A percentile compares a stretch with the other conserved stretches of the same genome.
These are phyloP conservation scores for Melanostoma mellinum DNA, from an alignment of 2,888 invertebrate species.

Conservation along the genomic window DNA sequence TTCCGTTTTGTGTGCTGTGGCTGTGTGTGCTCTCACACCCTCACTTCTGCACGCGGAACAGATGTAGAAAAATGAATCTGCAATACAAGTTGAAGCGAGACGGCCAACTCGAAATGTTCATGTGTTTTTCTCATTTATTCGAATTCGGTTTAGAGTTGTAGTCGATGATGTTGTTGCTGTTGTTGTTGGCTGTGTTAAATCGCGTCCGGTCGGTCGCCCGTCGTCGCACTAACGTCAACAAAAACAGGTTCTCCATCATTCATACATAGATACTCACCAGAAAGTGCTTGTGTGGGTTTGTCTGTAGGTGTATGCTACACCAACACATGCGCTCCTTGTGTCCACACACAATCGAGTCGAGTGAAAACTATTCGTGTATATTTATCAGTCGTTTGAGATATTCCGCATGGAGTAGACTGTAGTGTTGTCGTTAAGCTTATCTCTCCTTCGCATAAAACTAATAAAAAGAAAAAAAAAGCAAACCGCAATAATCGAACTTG, in stretches of 20 bases:
- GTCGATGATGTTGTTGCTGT: too few relatives aligned
- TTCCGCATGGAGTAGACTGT: slow-evolving; percentile 75
- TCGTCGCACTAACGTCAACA: slow-evolving; percentile 48
- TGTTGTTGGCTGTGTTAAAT: slow-evolving; percentile 42
- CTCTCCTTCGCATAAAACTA: slow-evolving; percentile 56
- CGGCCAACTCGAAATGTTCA: slow-evolving; percentile 10
- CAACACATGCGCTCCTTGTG: slow-evolving; percentile 15
- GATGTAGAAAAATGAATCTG: slow-evolving; percentile 8
- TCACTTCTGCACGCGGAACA: slow-evolving; percentile 41
- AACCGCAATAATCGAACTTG: slow-evolving; percentile 52
- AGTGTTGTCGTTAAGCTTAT: slow-evolving; percentile 59
- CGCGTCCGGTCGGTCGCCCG: slow-evolving; percentile 57
- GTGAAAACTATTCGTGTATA: slow-evolving; percentile 70
- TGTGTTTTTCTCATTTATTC: slow-evolving; percentile 27
- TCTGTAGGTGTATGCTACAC: slow-evolving; percentile 48
- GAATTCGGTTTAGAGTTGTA: neutral
- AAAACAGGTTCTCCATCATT: slow-evolving; percentile 63
- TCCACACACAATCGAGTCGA: slow-evolving; percentile 65
- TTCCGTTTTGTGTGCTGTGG: slow-evolving; percentile 55
- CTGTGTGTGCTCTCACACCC: slow-evolving; percentile 46
- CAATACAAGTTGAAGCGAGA: slow-evolving; percentile 22
- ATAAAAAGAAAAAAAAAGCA: slow-evolving; percentile 36
- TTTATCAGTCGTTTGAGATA: slow-evolving; percentile 77
- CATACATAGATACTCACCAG: slow-evolving; percentile 24
- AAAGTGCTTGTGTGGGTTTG: slow-evolving; percentile 28